phyloP scores from a whole-genome alignment of 2,888 invertebrate genomes.

The Podabrus alpinus region DNA sequence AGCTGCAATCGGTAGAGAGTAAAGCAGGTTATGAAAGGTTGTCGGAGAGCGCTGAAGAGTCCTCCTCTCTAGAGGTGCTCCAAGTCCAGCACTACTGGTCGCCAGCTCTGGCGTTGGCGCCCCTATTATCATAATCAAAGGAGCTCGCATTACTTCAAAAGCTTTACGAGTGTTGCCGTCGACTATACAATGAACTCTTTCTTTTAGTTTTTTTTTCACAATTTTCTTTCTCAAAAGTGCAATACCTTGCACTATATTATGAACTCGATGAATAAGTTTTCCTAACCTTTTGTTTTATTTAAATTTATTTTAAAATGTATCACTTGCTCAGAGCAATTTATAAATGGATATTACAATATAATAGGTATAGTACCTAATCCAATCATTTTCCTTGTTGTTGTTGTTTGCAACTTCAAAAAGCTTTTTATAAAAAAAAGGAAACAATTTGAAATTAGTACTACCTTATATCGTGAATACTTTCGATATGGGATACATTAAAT shows the following conservation, averaged over 20 bases:
- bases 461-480: no score
- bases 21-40: constrained; percentile 38
- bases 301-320: no score
- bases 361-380: no score
- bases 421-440: no score
- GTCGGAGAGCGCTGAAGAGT: constrained; percentile 36
- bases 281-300: no score
- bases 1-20: constrained; percentile 38
- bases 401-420: no score
- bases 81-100: constrained; percentile 36
- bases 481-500: no score
- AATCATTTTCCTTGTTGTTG: no score
- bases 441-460: no score
- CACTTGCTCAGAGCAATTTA: no score
- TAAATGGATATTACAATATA: no score
- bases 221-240: constrained; percentile 25
- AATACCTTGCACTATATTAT: neutral
- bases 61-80: constrained; percentile 35
- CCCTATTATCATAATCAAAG: constrained; percentile 39
- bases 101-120: constrained; percentile 31
- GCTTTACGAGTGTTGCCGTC: constrained; percentile 33
- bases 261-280: no score
- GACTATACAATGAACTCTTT: constrained; percentile 31
- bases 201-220: constrained; percentile 19
- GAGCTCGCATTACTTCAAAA: constrained; percentile 38